phyloP scores from a whole-genome alignment of 2,113 vertebrate species.

The Gracilinanus agilis region DNA sequence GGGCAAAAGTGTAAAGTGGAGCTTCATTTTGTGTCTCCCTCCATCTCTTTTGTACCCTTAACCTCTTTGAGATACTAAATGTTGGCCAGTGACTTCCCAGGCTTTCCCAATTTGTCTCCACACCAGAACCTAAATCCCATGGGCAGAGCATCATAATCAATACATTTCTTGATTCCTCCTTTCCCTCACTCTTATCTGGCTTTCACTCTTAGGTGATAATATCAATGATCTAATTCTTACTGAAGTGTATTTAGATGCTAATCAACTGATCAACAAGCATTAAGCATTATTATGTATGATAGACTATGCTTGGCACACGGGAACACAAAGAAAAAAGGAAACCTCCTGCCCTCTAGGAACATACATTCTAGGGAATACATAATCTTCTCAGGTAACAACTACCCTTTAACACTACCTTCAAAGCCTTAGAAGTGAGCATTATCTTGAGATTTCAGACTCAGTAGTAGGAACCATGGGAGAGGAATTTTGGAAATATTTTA shows the following conservation, averaged over 20 bases:
- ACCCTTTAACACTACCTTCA: neutral
- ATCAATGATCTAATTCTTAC: neutral
- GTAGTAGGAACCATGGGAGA: neutral
- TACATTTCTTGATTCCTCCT: too few relatives aligned
- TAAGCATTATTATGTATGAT: neutral
- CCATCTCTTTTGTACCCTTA: too few relatives aligned
- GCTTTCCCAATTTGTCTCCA: too few relatives aligned
- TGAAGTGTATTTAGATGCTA: neutral
- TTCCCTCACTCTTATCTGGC: too few relatives aligned
- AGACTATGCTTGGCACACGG: neutral
- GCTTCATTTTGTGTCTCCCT: too few relatives aligned
- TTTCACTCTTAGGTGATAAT: too few relatives aligned
- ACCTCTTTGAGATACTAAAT: too few relatives aligned
- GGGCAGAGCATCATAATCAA: too few relatives aligned
- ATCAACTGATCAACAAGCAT: neutral
- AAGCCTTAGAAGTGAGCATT: neutral
- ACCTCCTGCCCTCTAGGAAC: neutral
- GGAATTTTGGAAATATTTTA: neutral
- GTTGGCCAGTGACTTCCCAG: too few relatives aligned
- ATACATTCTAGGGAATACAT: neutral
- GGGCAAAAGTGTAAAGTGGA: neutral
- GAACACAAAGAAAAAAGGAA: neutral
- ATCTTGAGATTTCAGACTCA: neutral
- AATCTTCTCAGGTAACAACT: neutral
- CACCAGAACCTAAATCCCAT: too few relatives aligned